These are phyloP conservation scores for Allacma fusca DNA, from an alignment of 2,888 invertebrate genomes.

Conservation along the genomic window DNA sequence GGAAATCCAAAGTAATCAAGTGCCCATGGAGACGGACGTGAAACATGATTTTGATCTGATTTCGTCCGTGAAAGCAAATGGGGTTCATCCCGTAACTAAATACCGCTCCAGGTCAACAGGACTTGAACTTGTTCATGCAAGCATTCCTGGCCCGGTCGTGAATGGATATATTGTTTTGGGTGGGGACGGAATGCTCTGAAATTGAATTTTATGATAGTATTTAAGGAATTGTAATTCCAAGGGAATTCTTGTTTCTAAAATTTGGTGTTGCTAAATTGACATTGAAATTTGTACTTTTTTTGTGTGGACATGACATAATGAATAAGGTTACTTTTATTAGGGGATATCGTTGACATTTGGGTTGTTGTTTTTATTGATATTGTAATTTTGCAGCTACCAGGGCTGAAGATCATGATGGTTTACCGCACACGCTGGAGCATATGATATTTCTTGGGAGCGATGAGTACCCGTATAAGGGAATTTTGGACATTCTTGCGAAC, in stretches of 20 bases:
- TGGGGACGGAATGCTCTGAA: no score
- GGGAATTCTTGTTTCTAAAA: no score
- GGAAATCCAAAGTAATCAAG: not conserved
- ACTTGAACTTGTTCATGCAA: slow-evolving; percentile 80
- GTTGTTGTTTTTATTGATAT: not conserved
- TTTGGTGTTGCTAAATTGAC: no score
- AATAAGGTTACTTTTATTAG: no score
- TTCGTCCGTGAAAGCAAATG: slow-evolving; percentile 65
- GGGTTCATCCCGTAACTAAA: slow-evolving; percentile 79
- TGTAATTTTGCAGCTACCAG: slow-evolving; percentile 76
- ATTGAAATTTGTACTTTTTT: no score
- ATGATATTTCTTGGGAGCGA: slow-evolving; percentile 90
- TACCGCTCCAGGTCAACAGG: slow-evolving; percentile 82
- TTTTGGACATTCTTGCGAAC: slow-evolving; percentile 87
- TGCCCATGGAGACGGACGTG: not conserved
- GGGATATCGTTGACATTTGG: not conserved
- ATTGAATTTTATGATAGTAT: no score
- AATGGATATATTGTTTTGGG: slow-evolving; percentile 87
- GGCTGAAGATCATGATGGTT: slow-evolving; percentile 88
- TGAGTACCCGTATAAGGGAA: slow-evolving; percentile 87
- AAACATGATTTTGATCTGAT: slow-evolving; percentile 30
- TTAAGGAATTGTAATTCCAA: no score
- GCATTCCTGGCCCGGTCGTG: slow-evolving; percentile 89
- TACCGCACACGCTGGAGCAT: slow-evolving; percentile 93
- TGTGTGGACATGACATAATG: no score